Conservation (phyloP, 2,113 vertebrate genomes). For the Mustelus asterias region DNA sequence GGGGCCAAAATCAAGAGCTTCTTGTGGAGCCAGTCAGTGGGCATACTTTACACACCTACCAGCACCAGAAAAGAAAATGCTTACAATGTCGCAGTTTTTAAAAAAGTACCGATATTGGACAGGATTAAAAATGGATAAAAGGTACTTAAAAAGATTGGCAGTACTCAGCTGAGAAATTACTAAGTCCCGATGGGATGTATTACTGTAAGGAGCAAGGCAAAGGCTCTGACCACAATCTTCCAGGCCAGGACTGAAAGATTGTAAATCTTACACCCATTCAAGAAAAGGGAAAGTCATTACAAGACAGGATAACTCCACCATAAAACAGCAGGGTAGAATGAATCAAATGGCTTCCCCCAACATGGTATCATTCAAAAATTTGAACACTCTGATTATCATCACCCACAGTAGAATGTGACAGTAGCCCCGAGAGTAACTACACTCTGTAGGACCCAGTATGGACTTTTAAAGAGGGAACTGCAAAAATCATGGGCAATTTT, state of each 20-base stretch:
- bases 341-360: neutral
- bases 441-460: too few relatives aligned
- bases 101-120: neutral
- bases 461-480: too few relatives aligned
- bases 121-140: neutral
- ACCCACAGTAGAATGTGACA: neutral
- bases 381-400: neutral
- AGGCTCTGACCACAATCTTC: neutral
- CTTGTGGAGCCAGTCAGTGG: neutral
- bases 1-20: neutral
- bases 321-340: neutral
- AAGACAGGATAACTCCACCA: neutral
- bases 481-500: too few relatives aligned
- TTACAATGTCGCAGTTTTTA: neutral
- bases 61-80: neutral
- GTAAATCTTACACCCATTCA: neutral
- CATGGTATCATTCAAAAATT: neutral
- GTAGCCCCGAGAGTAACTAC: too few relatives aligned
- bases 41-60: neutral
- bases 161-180: too few relatives aligned
- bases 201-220: neutral
- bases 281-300: too few relatives aligned
- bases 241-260: neutral
- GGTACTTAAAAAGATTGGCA: neutral
- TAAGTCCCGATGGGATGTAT: too few relatives aligned